A percentile compares a stretch with the other conserved stretches of the same genome.
Conservation (phyloP, 2,797 vertebrate genomes). For the Pangasius mekongensis region DNA sequence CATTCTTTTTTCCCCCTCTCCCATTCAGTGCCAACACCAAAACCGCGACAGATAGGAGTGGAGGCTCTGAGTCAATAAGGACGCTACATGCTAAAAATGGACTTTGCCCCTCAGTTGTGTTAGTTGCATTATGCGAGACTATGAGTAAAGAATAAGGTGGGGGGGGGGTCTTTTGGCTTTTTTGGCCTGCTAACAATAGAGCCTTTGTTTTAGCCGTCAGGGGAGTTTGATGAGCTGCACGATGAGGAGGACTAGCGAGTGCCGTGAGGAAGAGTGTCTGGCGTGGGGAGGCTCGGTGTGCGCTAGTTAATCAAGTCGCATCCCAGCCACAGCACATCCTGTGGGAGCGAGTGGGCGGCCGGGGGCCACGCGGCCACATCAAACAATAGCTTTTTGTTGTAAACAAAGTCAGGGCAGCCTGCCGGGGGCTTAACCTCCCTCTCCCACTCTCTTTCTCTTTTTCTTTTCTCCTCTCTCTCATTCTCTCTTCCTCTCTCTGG, state of each 20-base stretch:
- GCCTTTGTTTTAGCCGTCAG: conserved; percentile 65
- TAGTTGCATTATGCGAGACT: conserved; percentile 47
- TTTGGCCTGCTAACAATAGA: conserved; percentile 52
- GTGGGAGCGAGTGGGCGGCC: conserved; percentile 69
- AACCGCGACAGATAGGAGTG: conserved; percentile 23
- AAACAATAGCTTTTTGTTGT: conserved; percentile 85
- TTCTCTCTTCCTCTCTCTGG: conserved; percentile 37
- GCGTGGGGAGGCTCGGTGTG: conserved; percentile 59
- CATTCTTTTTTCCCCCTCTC: not conserved
- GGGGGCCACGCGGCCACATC: conserved; percentile 72
- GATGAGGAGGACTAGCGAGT: conserved; percentile 38
- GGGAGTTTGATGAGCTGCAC: conserved; percentile 42
- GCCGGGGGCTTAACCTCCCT: conserved; percentile 61
- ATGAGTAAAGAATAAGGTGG: not conserved
- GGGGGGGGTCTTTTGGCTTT: not conserved
- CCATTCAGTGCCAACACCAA: not conserved
- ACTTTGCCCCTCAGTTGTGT: conserved; percentile 47
- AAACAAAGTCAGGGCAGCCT: conserved; percentile 83
- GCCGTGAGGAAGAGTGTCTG: conserved; percentile 61
- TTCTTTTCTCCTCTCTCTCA: conserved; percentile 9
- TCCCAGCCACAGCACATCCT: conserved; percentile 81
- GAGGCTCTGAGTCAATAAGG: conserved; percentile 38
- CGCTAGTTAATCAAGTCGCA: conserved; percentile 75
- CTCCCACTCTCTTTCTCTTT: conserved; percentile 9
- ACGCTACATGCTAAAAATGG: conserved; percentile 25